Evolutionary conservation across 2,888 invertebrate genomes (phyloP).

Genomic region (Drosophila cognata): DNA sequence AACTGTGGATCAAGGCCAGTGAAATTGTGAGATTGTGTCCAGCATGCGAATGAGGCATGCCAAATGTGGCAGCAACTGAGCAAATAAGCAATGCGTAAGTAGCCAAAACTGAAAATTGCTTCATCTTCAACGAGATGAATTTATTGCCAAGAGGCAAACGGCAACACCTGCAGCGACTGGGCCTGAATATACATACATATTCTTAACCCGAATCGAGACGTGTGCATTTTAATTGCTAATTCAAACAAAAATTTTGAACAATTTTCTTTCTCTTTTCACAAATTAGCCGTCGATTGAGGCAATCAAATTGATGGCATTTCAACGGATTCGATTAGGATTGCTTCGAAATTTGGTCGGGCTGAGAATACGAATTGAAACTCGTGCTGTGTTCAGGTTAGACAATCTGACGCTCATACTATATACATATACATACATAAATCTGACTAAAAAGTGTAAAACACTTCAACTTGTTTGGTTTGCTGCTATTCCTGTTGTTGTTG

Average conservation of each 20-base stretch:
- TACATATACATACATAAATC: conserved; percentile 30
- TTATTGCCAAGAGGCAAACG: conserved; percentile 24
- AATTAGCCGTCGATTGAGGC: conserved; percentile 81
- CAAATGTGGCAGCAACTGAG: conserved; percentile 44
- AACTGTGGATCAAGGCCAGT: conserved; percentile 66
- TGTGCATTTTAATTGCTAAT: conserved; percentile 63
- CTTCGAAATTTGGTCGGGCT: conserved; percentile 5
- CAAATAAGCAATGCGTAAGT: conserved; percentile 13
- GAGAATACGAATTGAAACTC: conserved; percentile 30
- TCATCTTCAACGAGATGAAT: conserved; percentile 41
- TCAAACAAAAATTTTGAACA: conserved; percentile 72
- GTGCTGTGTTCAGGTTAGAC: conserved; percentile 68
- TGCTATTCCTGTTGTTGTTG: conserved; percentile 32
- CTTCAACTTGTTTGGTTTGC: conserved; percentile 45
- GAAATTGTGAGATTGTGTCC: conserved; percentile 62
- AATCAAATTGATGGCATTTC: conserved; percentile 79
- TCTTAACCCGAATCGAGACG: conserved; percentile 28
- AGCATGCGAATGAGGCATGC: conserved; percentile 57
- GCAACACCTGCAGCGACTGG: conserved; percentile 49
- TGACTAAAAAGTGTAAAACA: conserved; percentile 33
- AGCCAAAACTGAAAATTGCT: conserved; percentile 60
- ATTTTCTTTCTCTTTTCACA: conserved; percentile 56
- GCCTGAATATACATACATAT: conserved; percentile 44
- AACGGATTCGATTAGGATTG: conserved; percentile 32
- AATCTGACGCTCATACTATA: conserved; percentile 65